Percentiles rank a stretch among this genome's conserved stretches.
These are phyloP conservation scores for Bellardia pandia DNA, from an alignment of 2,888 invertebrate genomes.

Conservation along the genomic window DNA sequence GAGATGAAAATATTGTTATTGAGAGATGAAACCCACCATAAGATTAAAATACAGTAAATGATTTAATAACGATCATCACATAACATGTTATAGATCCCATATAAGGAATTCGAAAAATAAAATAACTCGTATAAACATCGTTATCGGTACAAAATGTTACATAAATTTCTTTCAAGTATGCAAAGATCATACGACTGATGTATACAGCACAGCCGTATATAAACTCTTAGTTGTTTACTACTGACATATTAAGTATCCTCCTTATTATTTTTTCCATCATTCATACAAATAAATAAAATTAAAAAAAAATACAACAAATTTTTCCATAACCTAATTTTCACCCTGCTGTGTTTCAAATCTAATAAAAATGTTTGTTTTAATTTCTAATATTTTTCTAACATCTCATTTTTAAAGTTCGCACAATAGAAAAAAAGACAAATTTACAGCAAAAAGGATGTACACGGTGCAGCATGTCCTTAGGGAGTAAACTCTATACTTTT, in stretches of 20 bases:
- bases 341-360: slow-evolving; percentile 58
- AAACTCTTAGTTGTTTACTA: too few species aligned
- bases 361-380: slow-evolving; percentile 58
- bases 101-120: too few species aligned
- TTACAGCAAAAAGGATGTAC: slow-evolving; percentile 53
- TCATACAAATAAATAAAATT: slow-evolving; percentile 10
- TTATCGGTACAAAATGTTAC: too few species aligned
- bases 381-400: slow-evolving; percentile 58
- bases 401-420: slow-evolving; percentile 59
- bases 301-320: slow-evolving; percentile 19
- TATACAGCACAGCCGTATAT: too few species aligned
- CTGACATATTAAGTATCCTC: too few species aligned
- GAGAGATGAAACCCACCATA: too few species aligned
- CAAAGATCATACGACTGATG: too few species aligned
- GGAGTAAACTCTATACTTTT: slow-evolving; percentile 65
- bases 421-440: slow-evolving; percentile 34
- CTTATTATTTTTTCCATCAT: background rate
- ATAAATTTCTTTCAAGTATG: too few species aligned
- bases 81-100: too few species aligned
- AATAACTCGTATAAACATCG: too few species aligned
- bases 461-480: slow-evolving; percentile 64
- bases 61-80: too few species aligned
- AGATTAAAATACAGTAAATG: background rate
- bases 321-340: slow-evolving; percentile 66
- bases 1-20: too few species aligned